These are phyloP conservation scores for Metaphire vulgaris DNA, from an alignment of 1,140 invertebrate species.

Conservation along the genomic window DNA sequence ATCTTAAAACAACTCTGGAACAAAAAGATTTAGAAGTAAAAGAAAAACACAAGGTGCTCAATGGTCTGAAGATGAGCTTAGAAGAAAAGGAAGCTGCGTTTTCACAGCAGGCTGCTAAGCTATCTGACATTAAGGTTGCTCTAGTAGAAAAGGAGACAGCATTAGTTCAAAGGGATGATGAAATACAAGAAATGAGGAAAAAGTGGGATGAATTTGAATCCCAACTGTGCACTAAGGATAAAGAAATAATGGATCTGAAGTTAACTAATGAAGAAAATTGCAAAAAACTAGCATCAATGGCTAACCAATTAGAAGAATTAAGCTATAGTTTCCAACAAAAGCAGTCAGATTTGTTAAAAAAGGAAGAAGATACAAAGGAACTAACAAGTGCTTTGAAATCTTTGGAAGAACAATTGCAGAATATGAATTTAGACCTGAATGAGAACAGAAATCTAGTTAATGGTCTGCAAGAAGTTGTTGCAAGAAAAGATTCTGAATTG, in stretches of 20 bases:
- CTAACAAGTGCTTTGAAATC: background rate
- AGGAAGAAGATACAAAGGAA: background rate
- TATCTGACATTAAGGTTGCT: background rate
- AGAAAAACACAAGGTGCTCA: no score
- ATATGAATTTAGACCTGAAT: background rate
- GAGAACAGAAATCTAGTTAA: background rate
- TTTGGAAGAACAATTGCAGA: background rate
- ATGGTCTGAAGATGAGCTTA: no score
- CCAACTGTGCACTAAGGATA: background rate
- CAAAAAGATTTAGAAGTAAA: no score
- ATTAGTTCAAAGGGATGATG: background rate
- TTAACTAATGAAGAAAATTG: background rate
- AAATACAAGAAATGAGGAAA: background rate
- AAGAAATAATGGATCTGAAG: background rate
- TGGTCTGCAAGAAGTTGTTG: background rate
- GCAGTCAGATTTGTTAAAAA: background rate
- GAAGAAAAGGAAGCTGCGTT: no score
- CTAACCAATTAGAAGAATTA: no score
- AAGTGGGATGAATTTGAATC: background rate
- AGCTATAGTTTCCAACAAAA: no score
- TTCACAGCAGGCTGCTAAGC: no score
- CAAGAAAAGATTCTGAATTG: background rate
- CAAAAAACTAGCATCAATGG: no score
- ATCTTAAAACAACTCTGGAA: no score
- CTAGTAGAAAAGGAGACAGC: background rate